Percentiles rank a stretch among this genome's conserved stretches.
Conservation (phyloP, 2,797 vertebrate genomes). For the Sebastes oblongus region DNA sequence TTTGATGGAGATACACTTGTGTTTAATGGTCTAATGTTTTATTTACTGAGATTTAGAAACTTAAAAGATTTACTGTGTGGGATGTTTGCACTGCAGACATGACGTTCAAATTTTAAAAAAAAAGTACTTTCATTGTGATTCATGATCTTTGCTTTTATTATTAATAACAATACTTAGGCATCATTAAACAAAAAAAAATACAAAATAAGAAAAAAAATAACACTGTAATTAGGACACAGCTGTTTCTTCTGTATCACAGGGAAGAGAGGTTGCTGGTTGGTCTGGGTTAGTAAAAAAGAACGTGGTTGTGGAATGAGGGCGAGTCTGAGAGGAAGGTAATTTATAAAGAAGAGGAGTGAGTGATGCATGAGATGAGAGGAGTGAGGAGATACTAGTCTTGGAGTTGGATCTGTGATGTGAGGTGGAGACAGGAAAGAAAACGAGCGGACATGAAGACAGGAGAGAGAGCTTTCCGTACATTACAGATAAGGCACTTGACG, state of each 20-base stretch:
- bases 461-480: constrained; percentile 54
- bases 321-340: constrained; percentile 23
- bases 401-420: constrained; percentile 20
- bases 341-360: constrained; percentile 23
- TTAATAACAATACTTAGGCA: constrained; percentile 75
- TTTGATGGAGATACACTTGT: no score
- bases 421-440: constrained; percentile 50
- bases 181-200: constrained; percentile 66
- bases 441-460: constrained; percentile 40
- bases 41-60: not conserved
- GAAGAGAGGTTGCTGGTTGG: constrained; percentile 67
- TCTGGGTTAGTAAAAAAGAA: constrained; percentile 66
- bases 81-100: not conserved
- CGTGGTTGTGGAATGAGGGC: constrained; percentile 53
- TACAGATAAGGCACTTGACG: constrained; percentile 80
- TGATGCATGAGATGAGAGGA: constrained; percentile 19
- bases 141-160: constrained; percentile 73
- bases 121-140: constrained; percentile 56
- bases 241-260: constrained; percentile 56
- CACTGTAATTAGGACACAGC: constrained; percentile 73
- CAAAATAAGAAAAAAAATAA: constrained; percentile 63
- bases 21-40: not conserved
- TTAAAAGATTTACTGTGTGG: not conserved
- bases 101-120: not conserved
- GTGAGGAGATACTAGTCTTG: not conserved